Base-by-base conservation (phyloP, 2,888 invertebrate species). In the Nudaria mundana region DNA sequence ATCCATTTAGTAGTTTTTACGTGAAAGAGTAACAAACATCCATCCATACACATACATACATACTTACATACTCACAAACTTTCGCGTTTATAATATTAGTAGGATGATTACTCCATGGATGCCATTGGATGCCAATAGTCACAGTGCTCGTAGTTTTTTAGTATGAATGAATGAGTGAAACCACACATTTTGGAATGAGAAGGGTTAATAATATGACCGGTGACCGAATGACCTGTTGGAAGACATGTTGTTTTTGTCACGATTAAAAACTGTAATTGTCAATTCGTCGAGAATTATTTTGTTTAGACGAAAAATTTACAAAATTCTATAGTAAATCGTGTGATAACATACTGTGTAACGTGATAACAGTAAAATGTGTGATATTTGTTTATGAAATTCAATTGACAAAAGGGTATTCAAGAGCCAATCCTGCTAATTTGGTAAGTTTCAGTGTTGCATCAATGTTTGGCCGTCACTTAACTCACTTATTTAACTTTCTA, bases 231-330 rank as follows among this genome's bases (percentile, higher is more conserved):
- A 76, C 58, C 70, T 70, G 74, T 79, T 69, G 80, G 82, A 76
- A 58, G 86, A 85, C 86, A 86, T 87, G 83, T 87, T 87, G 85
- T 80, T 76, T 84, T 71, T 77, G 80, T 81, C 81, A 82, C 73
- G 77, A 82, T 70, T 70, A 69, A 71, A 66, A 71, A 77, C 73
- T 73, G 74, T 71, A 77, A 62, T 82, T 84, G 85, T 84, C 86
- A 85, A 81, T 78, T 86, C 80, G 76, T 81, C 79, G 75, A 76
- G 76, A 78, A 81, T 72, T 81, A 76, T 84, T 80, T 81, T 84
- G 81, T 82, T 79, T 81, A 78, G 74, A 74, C 69, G 62, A 64
- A 63, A 72, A 68, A 74, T 63, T 73, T 72, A 58, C 80, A 76
- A 86, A 87, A 85, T 83, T 86, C 48, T 66, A 59, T 45, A 81